Conservation (phyloP, 2,113 vertebrate genomes). For the Podilymbus podiceps region DNA sequence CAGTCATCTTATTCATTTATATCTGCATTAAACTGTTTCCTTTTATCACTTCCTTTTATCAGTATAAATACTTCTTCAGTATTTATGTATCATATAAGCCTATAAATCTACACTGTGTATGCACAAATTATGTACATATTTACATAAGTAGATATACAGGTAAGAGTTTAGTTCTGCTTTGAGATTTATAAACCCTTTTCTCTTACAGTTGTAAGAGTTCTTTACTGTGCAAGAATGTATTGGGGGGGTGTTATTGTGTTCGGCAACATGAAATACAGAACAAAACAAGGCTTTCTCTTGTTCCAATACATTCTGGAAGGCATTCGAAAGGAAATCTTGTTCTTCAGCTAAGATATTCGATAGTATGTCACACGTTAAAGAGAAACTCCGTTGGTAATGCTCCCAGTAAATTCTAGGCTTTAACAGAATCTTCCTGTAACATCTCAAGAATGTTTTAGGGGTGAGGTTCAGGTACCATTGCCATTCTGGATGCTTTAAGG, state of each 20-base stretch:
- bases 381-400: background rate
- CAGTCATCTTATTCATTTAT: background rate
- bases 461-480: background rate
- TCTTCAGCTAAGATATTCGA: background rate
- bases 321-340: background rate
- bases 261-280: background rate
- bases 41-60: background rate
- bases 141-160: background rate
- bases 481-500: background rate
- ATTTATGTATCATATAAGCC: background rate
- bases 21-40: background rate
- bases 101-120: background rate
- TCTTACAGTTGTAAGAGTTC: background rate
- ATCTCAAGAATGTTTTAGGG: background rate
- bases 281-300: background rate
- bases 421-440: background rate
- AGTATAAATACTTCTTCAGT: background rate
- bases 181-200: background rate
- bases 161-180: background rate
- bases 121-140: background rate
- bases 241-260: background rate
- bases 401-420: background rate
- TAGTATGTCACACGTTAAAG: background rate
- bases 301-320: background rate
- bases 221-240: background rate